These are phyloP conservation scores for Hypomecis atomaria DNA, from an alignment of 2,888 invertebrate genomes.

Conservation along the genomic window DNA sequence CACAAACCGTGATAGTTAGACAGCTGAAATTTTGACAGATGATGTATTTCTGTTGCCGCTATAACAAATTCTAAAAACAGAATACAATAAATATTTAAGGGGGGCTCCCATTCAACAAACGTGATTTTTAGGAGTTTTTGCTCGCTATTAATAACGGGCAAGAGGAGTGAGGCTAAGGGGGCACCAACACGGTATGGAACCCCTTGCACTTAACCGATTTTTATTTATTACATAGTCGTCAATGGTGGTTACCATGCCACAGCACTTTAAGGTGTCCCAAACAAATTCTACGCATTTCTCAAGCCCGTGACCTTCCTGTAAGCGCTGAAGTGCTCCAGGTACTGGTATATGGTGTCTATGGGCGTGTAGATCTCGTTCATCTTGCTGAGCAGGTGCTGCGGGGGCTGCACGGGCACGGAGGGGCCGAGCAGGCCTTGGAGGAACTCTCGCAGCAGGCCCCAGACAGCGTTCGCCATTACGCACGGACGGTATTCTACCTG, in stretches of 20 bases:
- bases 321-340: conserved; percentile 96
- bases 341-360: conserved; percentile 96
- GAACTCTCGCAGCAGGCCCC: conserved; percentile 96
- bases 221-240: not conserved
- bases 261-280: conserved; percentile 13
- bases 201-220: too few species aligned
- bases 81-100: too few species aligned
- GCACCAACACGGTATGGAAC: too few species aligned
- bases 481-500: conserved; percentile 96
- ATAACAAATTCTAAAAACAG: too few species aligned
- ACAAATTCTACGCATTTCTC: conserved; percentile 52
- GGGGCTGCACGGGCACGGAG: conserved; percentile 88
- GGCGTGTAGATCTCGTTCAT: conserved; percentile 95
- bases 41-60: not conserved
- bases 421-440: conserved; percentile 95
- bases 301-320: conserved; percentile 91
- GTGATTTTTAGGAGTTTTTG: too few species aligned
- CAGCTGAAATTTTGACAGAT: too few species aligned
- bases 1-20: too few species aligned
- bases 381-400: conserved; percentile 88
- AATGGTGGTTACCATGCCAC: conserved; percentile 46
- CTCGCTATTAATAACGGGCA: too few species aligned
- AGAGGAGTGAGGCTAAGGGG: too few species aligned
- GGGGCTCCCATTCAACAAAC: too few species aligned
- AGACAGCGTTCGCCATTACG: conserved; percentile 93